Percentiles rank a stretch among this genome's conserved stretches.
Evolutionary conservation across 2,113 vertebrate species (phyloP).

Genomic region (Pygoscelis antarcticus): DNA sequence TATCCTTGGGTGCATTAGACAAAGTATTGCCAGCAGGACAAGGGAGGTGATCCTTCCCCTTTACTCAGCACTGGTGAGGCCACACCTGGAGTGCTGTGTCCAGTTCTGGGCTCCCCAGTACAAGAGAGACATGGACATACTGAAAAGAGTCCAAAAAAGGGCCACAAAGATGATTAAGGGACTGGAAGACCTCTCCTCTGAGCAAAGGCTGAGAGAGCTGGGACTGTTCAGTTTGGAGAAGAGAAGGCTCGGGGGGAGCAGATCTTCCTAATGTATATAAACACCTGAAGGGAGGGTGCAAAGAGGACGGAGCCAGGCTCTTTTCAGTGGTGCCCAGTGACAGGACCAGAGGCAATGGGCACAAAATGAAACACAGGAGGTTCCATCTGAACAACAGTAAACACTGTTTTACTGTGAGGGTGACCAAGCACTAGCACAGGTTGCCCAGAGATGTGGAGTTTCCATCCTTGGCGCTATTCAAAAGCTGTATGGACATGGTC

Average conservation of each 20-base stretch:
- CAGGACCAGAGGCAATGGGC: not conserved
- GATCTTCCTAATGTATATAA: not conserved
- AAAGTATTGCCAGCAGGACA: not conserved
- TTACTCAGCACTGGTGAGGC: not conserved
- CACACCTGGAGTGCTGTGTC: not conserved
- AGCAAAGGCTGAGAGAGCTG: not conserved
- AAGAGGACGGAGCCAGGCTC: not conserved
- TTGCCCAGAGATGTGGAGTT: not conserved
- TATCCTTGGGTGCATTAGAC: not conserved
- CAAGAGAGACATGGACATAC: not conserved
- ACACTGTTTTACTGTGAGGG: not conserved
- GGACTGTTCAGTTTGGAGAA: not conserved
- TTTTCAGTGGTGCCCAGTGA: too few species aligned
- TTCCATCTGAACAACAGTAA: not conserved
- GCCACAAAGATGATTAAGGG: not conserved
- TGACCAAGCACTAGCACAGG: not conserved
- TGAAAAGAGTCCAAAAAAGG: not conserved
- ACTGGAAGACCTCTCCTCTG: not conserved
- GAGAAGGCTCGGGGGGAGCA: not conserved
- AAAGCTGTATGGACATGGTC: not conserved
- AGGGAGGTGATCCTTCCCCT: not conserved
- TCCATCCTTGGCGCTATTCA: not conserved
- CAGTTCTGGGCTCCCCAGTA: not conserved
- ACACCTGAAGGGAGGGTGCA: not conserved
- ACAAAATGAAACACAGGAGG: not conserved